Base-by-base conservation (phyloP, 2,888 invertebrate genomes). In the Cistogaster globosa region DNA sequence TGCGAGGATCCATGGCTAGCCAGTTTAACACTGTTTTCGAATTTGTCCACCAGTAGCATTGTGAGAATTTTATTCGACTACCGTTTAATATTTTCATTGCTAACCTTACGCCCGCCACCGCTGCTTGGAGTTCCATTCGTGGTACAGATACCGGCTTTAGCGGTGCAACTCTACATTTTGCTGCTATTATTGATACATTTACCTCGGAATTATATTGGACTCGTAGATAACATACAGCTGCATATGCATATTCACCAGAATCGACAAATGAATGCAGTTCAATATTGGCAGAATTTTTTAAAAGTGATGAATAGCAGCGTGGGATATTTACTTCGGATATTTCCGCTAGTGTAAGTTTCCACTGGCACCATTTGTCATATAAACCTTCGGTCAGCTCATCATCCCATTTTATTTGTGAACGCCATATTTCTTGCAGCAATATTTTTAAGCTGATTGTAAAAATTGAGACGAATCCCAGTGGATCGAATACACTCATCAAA, bases 121-220 rank as follows among this genome's bases (percentile, higher is more conserved):
- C 63, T 45, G 63, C 45, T 45, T 63, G 63, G 11, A 57, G 22
- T 57, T 57, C 57, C 57, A 57, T 57, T 14, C 57, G 20, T 14
- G 57, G 57, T 57, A 57, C 20, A 0, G 57, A 57, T 22, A 57
- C 9, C 11, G 22, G 22, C 20, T 57, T 57, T 9, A 57, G 26
- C 12, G 57, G 57, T 22, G 57, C 57, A 7, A 57, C 57, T 20
- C 22, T 57, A 22, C 22, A 53, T 53, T 53, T 53, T 18, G 53
- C 53, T 18, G 53, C 53, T 18, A 53, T 18, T 5, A 53, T 5
- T 5, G 53, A 7, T 2, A 53, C 53, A 20, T 18, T 9, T n/a
- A 20, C 53, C 16, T 20, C 53, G 18, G 9, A n/a, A 53, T n/a
- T 11, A 18, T 11, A 4, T 18, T 53, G 18, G 9, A 53, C 18